Evolutionary conservation across 2,888 invertebrate species (phyloP), one percentile per base, ranked within the genome.

Genomic region (Hirtodrosophila duncani): DNA sequence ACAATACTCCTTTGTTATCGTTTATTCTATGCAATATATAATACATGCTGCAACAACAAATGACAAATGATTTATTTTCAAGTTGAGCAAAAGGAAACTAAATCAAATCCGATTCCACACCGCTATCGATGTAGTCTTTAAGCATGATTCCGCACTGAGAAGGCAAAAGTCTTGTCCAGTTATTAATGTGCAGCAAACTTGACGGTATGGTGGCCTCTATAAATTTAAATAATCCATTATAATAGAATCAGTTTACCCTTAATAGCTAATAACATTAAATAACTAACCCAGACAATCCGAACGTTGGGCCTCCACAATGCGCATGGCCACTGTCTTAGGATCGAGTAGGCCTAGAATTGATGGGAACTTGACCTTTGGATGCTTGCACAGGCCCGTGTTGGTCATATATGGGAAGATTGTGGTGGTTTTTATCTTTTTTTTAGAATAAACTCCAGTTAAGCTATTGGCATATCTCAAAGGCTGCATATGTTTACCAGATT

Each of bases 391-490:
- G 0, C 95, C 95, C 0, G 96, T 96, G 84, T 94, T 92, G 10
- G 95, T 94, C 88, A 96, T 95, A 86, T 93, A 95, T 0, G 97
- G 97, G 83, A 91, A 96, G 55, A 97, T 91, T 0, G 92, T 91
- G 0, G 97, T 97, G 46, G 93, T 89, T 71, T 92, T 91, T 33
- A 98, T 91, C 88, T 91, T 84, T 44, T 7, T 14, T 14, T 0
- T 10, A 83, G 63, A 8, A 24, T 0, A 5, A 1, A 3, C 8
- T 18, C 8, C 2, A 20, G 21, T 29, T 17, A n/a, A n/a, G n/a
- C n/a, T n/a, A n/a, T n/a, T n/a, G n/a, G n/a, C n/a, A n/a, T n/a
- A n/a, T n/a, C n/a, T n/a, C n/a, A n/a, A 9, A 10, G 0, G 0
- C 0, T 8, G 6, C 9, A 3, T 2, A 1, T n/a, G 1, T 1